Conservation (phyloP, 1,140 invertebrate genomes). For the Agraylea sexmaculata region DNA sequence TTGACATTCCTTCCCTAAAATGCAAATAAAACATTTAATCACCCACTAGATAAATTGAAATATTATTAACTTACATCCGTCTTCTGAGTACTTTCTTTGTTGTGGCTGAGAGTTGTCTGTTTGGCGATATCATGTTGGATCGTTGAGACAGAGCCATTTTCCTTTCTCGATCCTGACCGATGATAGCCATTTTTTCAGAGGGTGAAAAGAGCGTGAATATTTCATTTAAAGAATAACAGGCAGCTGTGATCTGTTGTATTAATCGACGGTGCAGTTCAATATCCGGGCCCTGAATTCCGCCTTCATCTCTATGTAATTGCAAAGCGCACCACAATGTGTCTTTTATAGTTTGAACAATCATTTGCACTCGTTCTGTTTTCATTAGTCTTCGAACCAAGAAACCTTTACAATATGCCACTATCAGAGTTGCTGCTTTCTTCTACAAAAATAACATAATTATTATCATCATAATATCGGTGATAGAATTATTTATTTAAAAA, state of each 20-base stretch:
- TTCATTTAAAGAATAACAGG: slow-evolving; percentile 47
- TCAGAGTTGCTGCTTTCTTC: slow-evolving; percentile 49
- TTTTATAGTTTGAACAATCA: slow-evolving; percentile 66
- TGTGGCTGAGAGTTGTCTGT: slow-evolving; percentile 19
- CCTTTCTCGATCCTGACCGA: slow-evolving; percentile 31
- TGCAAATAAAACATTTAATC: background rate
- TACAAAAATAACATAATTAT: slow-evolving; percentile 23
- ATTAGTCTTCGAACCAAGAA: slow-evolving; percentile 69
- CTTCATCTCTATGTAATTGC: slow-evolving; percentile 55
- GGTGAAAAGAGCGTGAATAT: slow-evolving; percentile 42
- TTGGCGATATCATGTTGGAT: slow-evolving; percentile 5
- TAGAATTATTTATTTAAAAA: too few relatives aligned
- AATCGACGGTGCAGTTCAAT: slow-evolving; percentile 49
- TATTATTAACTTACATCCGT: slow-evolving; percentile 13
- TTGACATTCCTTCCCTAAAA: slow-evolving; percentile 19
- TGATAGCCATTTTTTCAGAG: slow-evolving; percentile 46
- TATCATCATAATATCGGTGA: too few relatives aligned
- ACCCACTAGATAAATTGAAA: background rate
- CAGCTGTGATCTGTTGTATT: slow-evolving; percentile 52
- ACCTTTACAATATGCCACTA: slow-evolving; percentile 66
- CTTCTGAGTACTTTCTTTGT: slow-evolving; percentile 18
- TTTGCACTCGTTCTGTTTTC: slow-evolving; percentile 65
- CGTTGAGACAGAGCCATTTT: slow-evolving; percentile 7
- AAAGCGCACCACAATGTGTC: slow-evolving; percentile 65
- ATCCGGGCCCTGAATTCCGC: slow-evolving; percentile 45